These are phyloP conservation scores for Hippocampus kuda DNA, from an alignment of 2,797 vertebrate species.

Conservation along the genomic window DNA sequence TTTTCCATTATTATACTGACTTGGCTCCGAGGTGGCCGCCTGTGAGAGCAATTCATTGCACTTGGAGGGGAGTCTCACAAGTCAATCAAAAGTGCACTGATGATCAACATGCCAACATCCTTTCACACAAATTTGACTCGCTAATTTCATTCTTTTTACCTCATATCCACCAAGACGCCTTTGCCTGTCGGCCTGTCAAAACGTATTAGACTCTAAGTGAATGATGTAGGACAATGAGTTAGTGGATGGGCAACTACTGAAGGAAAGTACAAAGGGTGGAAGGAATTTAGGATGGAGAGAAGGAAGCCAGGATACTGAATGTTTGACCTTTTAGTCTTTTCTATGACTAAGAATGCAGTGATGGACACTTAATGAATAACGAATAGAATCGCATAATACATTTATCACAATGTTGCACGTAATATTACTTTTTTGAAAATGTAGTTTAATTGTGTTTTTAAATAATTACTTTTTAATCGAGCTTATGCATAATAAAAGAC, in stretches of 20 bases:
- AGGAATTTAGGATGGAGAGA: background rate
- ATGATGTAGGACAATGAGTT: conserved; percentile 47
- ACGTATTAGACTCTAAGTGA: conserved; percentile 44
- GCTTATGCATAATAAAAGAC: background rate
- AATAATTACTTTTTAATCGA: background rate
- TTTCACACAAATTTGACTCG: conserved; percentile 18
- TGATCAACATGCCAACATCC: conserved; percentile 32
- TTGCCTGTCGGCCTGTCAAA: conserved; percentile 43
- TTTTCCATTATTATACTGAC: conserved; percentile 2
- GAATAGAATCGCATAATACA: background rate
- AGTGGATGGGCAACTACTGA: conserved; percentile 13
- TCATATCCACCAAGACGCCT: conserved; percentile 24
- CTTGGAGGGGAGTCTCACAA: conserved; percentile 13
- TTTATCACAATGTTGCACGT: background rate
- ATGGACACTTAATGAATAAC: background rate
- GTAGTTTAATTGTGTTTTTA: background rate
- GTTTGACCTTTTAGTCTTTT: background rate
- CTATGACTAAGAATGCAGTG: background rate
- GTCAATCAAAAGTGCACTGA: conserved; percentile 30
- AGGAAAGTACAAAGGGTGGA: background rate
- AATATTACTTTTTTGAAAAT: background rate
- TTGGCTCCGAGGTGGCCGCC: conserved; percentile 13
- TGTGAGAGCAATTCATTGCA: conserved; percentile 12
- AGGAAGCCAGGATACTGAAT: background rate
- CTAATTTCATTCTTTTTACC: conserved; percentile 27